Base-by-base conservation (phyloP, 2,797 vertebrate genomes). In the Trachurus trachurus region DNA sequence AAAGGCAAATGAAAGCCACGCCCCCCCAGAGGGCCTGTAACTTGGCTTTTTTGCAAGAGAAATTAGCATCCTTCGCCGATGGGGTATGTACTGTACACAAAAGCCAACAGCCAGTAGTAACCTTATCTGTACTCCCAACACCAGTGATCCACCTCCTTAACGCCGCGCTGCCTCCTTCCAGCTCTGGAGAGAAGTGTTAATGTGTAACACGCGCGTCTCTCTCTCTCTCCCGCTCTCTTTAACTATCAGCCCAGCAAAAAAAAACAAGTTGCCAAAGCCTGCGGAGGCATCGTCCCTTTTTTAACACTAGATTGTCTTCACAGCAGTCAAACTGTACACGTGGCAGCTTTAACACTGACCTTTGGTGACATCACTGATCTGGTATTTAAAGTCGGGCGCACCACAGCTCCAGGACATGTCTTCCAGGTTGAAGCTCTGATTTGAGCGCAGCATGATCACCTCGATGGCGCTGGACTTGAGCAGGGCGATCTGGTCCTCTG, bases 361-460 rank as follows among this genome's bases (percentile, higher is more conserved):
- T 89, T 97, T 97, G 59, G 97, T 93, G 57, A 99, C 96, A 0
- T 99, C 98, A 5, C 78, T 96, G 92, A 97, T 22, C 58, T 94
- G 89, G 92, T 99, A 99, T 87, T 98, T 99, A 88, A 97, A 99
- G 63, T 99, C 97, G 0, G 84, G 93, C 63, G 94, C 95, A 66
- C 98, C 98, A 0, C 98, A 99, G 90, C 96, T 97, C 98, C 98
- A 99, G 60, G 96, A 95, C 98, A 99, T 99, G 88, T 99, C 98
- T 12, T 99, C 97, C 67, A 98, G 85, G 66, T 87, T 96, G 93
- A 99, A 99, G 0, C 98, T 98, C 93, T 99, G 95, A 88, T 99
- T 99, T 6, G 98, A 99, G 34, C 98, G 96, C 74, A 99, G 90
- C 98, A 99, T 99, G 90, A 99, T 98, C 83, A 99, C 97, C 94